phyloP scores from a whole-genome alignment of 2,113 vertebrate genomes.

The Microtus montanus region DNA sequence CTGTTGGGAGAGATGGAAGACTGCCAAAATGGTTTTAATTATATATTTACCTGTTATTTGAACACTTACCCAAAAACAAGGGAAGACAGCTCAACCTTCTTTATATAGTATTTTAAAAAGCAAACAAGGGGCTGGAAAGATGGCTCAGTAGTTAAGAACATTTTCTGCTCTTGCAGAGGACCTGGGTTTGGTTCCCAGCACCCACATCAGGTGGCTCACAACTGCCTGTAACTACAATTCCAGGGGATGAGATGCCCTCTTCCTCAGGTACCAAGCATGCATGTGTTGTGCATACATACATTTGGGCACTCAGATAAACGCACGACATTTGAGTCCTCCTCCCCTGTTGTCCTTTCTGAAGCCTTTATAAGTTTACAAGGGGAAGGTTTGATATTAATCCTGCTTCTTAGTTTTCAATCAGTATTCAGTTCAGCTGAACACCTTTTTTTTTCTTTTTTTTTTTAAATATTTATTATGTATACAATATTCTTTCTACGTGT shows the following conservation, averaged over 20 bases:
- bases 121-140: not conserved
- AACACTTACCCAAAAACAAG: not conserved
- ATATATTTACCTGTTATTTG: not conserved
- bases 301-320: not conserved
- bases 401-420: conserved; percentile 35
- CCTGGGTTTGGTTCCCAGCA: not conserved
- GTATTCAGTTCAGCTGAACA: not conserved
- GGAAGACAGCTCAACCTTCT: not conserved
- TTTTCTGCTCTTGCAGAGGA: conserved; percentile 14
- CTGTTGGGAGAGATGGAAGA: not conserved
- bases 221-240: not conserved
- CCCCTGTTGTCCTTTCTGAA: not conserved
- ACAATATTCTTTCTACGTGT: too few relatives aligned
- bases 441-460: too few relatives aligned
- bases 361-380: not conserved
- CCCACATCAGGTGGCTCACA: not conserved
- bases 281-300: not conserved
- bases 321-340: not conserved
- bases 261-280: not conserved
- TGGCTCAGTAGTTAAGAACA: not conserved
- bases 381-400: not conserved
- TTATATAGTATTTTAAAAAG: not conserved
- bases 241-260: not conserved
- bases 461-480: too few relatives aligned
- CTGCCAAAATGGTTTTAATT: not conserved